Base-by-base conservation (phyloP, 2,797 vertebrate genomes). In the Chiroxiphia lanceolata region DNA sequence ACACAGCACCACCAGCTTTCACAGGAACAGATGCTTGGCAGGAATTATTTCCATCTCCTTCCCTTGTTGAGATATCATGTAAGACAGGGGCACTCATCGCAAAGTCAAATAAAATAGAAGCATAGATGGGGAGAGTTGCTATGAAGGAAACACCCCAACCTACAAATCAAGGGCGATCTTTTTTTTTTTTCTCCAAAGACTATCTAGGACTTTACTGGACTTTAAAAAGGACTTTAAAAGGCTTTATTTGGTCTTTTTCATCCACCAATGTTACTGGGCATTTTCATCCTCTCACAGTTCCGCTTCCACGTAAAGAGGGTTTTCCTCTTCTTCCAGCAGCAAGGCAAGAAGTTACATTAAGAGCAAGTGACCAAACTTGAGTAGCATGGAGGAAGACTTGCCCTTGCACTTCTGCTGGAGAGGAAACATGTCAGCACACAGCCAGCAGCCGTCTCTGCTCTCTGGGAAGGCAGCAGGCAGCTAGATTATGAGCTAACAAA, bases 1-100 rank as follows among this genome's bases (percentile, higher is more conserved):
- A 78, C 80, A 94, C 83, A 88, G 50, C 69, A 83, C 40, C 69
- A 65, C 18, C 75, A 91, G 63, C 76, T 53, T 94, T 89, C 76
- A 83, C 77, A 87, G 63, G 88, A 93, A 93, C 88, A 88, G 67
- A 87, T 82, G 86, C 93, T 87, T 90, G 64, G 83, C 86, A 95
- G 60, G 67, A 92, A 84, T 45, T 19, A 65, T 40, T 91, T 91
- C 56, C 70, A 89, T 50, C 60, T 65, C 63, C 12, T 86, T 75
- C 61, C 27, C 27, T 65, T 47, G 18, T 36, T 78, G 54, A 89
- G 79, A 45, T 61, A 89, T 40, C 65, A 54, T 1, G 33, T 33
- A 83, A 93, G 75, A 78, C 54, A 87, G 51, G 14, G 78, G 31
- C 13, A 22, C 47, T 70, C 36, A 70, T 67, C 47, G 48, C 40